A percentile compares a stretch with the other conserved stretches of the same genome.
phyloP scores from a whole-genome alignment of 2,888 invertebrate species.

The Patella pellucida region DNA sequence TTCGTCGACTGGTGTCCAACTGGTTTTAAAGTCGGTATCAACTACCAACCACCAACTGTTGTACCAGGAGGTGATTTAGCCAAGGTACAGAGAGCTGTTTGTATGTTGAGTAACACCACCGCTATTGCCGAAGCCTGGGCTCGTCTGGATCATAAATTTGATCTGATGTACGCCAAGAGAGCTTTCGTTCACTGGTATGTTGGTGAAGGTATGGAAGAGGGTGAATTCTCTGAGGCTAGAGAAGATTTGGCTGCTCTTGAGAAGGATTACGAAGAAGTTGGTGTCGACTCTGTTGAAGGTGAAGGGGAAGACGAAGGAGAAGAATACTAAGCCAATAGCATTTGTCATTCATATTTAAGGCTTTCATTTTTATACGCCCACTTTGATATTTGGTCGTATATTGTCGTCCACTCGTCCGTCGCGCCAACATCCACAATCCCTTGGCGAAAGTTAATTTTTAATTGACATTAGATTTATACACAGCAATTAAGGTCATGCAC shows the following conservation, averaged over 20 bases:
- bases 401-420: no score
- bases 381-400: no score
- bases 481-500: no score
- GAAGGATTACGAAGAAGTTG: constrained; percentile 5
- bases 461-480: no score
- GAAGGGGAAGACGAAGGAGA: neutral
- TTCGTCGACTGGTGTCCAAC: constrained; percentile 1
- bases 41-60: constrained; percentile 11
- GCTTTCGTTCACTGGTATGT: constrained; percentile 10
- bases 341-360: no score
- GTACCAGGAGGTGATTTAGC: constrained; percentile 9
- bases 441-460: no score
- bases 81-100: constrained; percentile 4
- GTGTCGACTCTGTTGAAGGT: neutral
- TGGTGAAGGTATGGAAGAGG: constrained; percentile 10
- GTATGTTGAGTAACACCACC: constrained; percentile 7
- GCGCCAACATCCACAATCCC: no score
- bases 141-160: constrained; percentile 7
- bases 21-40: constrained; percentile 6
- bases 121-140: constrained; percentile 3
- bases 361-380: no score
- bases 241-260: neutral
- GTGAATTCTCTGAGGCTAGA: neutral
- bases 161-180: constrained; percentile 4
- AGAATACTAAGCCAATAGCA: neutral